Conservation (phyloP, 2,797 vertebrate species). For the Cyclura pinguis region DNA sequence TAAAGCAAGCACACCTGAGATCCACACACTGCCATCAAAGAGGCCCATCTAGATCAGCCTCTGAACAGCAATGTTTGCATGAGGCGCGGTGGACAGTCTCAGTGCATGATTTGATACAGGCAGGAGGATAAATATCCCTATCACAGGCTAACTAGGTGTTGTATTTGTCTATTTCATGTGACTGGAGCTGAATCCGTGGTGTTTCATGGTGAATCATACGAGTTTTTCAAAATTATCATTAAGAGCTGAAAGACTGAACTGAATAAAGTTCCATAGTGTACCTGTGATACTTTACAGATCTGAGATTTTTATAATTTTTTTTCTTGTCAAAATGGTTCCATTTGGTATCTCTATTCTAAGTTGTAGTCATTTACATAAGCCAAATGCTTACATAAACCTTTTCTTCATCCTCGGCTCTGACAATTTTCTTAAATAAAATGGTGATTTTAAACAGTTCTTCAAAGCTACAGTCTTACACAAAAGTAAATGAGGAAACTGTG, state of each 20-base stretch:
- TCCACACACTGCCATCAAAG: background rate
- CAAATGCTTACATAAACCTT: background rate
- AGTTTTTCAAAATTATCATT: background rate
- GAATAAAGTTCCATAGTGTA: no score
- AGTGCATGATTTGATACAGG: background rate
- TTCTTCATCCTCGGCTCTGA: background rate
- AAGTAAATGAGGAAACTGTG: background rate
- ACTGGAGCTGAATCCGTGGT: background rate
- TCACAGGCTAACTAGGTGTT: background rate
- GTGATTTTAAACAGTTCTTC: background rate
- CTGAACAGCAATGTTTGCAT: background rate
- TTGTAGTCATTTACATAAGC: constrained; percentile 22
- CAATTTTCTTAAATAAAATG: background rate
- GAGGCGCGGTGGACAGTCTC: background rate
- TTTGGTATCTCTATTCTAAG: constrained; percentile 1
- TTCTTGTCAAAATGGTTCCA: background rate
- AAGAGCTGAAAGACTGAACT: no score
- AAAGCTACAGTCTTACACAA: background rate
- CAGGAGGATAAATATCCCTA: background rate
- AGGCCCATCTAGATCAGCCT: background rate
- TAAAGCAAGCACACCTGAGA: background rate
- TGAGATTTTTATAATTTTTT: background rate
- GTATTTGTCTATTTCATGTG: background rate
- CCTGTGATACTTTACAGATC: no score
- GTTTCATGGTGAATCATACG: background rate